Percentiles rank a stretch among this genome's conserved stretches.
Evolutionary conservation across 2,797 vertebrate species (phyloP).

Genomic region (Tadarida brasiliensis): DNA sequence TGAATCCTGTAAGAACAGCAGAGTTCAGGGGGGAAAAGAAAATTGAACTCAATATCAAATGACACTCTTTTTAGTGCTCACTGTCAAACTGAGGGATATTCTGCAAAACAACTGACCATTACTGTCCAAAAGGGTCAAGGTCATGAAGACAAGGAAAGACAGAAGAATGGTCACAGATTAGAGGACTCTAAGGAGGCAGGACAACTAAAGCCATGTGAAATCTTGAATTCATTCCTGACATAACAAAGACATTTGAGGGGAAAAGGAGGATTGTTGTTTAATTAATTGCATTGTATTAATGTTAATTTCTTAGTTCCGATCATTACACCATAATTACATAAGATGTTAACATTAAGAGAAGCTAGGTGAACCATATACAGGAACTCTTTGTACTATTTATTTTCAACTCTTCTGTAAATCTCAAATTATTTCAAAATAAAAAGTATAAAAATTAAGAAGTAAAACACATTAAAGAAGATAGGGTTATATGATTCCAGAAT

Average conservation of each 20-base stretch:
- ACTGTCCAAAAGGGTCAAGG: neutral
- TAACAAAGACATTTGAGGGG: neutral
- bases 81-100: neutral
- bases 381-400: neutral
- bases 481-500: neutral
- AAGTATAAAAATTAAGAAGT: neutral
- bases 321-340: neutral
- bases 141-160: neutral
- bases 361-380: neutral
- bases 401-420: neutral
- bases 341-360: neutral
- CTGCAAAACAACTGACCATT: neutral
- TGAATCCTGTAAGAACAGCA: neutral
- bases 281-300: neutral
- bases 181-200: neutral
- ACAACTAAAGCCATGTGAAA: accelerated
- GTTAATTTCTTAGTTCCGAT: neutral
- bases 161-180: neutral
- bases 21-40: neutral
- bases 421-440: neutral
- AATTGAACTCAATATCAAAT: neutral
- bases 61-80: neutral
- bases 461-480: neutral
- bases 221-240: neutral
- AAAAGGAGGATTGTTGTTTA: neutral